Evolutionary conservation across 2,888 invertebrate genomes (phyloP), one percentile per base, ranked within the genome.

Genomic region (Melolontha melolontha): DNA sequence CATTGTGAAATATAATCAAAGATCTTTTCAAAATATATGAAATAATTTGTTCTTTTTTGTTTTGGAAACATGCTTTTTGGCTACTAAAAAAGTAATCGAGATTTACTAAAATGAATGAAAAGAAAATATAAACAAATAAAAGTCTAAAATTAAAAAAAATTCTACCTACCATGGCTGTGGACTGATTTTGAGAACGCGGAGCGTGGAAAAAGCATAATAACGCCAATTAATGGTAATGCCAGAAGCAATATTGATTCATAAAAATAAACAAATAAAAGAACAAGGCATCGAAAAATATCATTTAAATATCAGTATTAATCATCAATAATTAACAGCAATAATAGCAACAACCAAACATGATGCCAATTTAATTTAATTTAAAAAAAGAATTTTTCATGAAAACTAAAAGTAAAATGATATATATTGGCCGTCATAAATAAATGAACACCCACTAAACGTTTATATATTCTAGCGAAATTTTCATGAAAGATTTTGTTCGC

Each of bases 121-220:
- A 6, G 6, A 34, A 34, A 29, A 29, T 5, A 29, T 29, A 34
- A 34, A 5, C 1, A 34, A 34, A 34, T 22, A 57, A 41, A 40
- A 8, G 8, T 34, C 14, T 14, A 41, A 22, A 17, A 57, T 22
- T 40, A 57, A 22, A 40, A 57, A 57, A 57, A 14, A 40, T 66
- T 55, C 82, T 83, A 84, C 83, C 81, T 84, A 84, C 83, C 83
- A 83, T 83, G 80, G 81, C 82, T 80, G 83, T 82, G 81, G 82
- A 80, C 83, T 84, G 75, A 67, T 69, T 22, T 69, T 72, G 75
- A 75, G 81, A 34, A 34, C 34, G 34, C 34, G 80, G 78, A 80
- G 83, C 83, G 83, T 84, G 83, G 80, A 82, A 83, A 82, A 59
- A 59, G 59, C 59, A 59, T 59, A 82, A 83, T 34, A 81, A 82